phyloP scores from a whole-genome alignment of 2,797 vertebrate genomes.

The Antrozous pallidus region DNA sequence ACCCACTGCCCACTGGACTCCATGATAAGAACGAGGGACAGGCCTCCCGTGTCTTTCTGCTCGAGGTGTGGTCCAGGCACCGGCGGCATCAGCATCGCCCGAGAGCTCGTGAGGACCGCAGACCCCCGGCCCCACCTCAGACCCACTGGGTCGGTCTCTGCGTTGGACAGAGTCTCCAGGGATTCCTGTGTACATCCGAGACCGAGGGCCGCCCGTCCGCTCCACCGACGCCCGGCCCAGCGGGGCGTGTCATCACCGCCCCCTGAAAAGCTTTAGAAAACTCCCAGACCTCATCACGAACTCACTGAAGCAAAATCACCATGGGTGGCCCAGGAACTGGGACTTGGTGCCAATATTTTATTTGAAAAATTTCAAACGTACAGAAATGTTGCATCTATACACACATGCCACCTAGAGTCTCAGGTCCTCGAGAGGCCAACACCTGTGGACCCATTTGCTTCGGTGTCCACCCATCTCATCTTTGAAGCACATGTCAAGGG shows the following conservation, averaged over 20 bases:
- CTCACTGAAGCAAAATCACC: background rate
- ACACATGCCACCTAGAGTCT: background rate
- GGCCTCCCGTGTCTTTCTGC: fast-evolving
- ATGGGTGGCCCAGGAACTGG: background rate
- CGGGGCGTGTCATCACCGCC: background rate
- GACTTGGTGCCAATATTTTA: background rate
- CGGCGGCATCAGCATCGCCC: fast-evolving
- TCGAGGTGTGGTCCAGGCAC: too few relatives aligned
- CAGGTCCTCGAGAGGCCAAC: background rate
- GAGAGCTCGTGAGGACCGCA: background rate
- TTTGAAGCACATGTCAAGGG: background rate
- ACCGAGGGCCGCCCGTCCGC: background rate
- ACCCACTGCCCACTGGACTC: background rate
- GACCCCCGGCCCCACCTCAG: background rate
- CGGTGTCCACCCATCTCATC: background rate
- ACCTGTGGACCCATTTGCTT: too few relatives aligned
- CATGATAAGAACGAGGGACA: fast-evolving
- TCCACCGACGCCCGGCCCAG: background rate
- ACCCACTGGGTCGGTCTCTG: background rate
- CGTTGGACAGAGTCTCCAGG: background rate
- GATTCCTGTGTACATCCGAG: background rate
- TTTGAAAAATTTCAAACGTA: background rate
- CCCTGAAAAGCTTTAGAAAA: background rate
- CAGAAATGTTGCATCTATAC: background rate
- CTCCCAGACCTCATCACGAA: background rate